Base-by-base conservation (phyloP, 2,113 vertebrate species). In the Ciconia boyciana region DNA sequence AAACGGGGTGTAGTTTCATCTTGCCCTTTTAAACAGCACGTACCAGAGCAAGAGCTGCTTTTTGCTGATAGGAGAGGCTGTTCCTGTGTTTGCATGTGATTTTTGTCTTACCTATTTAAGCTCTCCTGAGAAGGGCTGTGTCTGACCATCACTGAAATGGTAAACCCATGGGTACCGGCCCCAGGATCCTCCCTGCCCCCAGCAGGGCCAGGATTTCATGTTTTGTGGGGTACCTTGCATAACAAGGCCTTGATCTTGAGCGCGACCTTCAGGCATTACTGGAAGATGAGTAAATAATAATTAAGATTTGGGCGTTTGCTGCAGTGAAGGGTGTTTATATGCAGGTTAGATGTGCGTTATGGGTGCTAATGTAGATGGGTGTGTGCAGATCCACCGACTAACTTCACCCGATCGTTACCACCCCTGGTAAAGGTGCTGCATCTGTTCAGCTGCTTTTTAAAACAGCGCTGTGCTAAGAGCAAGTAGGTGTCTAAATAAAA, bases 241-340 rank as follows among this genome's bases (percentile, higher is more conserved):
- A 89, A 92, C 65, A 3, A 6, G 10, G 36, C 95, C 94, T 95
- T 95, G 96, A 96, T 95, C 94, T 93, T 10, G 7, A 84, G 43
- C 32, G 2, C 11, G 3, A 91, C 96, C 91, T 77, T 89, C 52
- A 55, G 95, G 91, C 91, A 5, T 25, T 71, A 0, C 91, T 12
- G 57, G 57, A 11, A 1, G 12, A 22, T 0, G 62, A 62, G 95
- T 96, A 96, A 96, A 96, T 82, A 97, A 49, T 76, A 93, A 96
- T 95, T 95, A 94, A 54, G 54, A 34, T 64, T 21, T 57, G 78
- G 97, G 94, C n/a, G 95, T 96, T 81, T 64, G 88, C 86, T 92
- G 89, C 70, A 77, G 77, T 1, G 0, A 20, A 61, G 84, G 68
- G 32, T 81, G 90, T 91, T 93, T 52, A 0, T 52, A 12, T 10